Base-by-base conservation (phyloP, 2,113 vertebrate genomes). In the Meriones unguiculatus region DNA sequence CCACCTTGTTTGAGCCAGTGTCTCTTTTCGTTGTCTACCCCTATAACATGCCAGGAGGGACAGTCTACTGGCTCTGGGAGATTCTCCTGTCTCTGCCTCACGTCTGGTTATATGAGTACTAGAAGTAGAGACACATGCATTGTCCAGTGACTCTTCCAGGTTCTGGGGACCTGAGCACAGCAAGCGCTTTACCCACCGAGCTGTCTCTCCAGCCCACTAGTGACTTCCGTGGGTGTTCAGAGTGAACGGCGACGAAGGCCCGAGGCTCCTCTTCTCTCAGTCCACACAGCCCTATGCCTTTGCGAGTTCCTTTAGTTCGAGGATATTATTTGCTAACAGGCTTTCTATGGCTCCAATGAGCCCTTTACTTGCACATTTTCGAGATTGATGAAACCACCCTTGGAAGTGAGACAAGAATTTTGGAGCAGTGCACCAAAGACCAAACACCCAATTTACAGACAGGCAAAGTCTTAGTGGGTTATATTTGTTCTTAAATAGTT, bases 331-430 rank as follows among this genome's bases (percentile, higher is more conserved):
- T 96, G 57, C 70, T 87, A 75, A 52, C 25, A 14, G 77, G 80
- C 50, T 28, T 95, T 87, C 95, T 93, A 93, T 91, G 94, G 92
- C 81, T 95, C 50, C 96, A 87, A 87, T 41, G 12, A 80, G 72
- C 24, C 59, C 76, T 82, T 64, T 90, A 9, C 30, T 32, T 90
- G 57, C 57, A 10, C 57, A 22, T 89, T 90, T 97, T 92, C 73
- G 75, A 78, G 17, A 93, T 75, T 88, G 67, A n/a, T 81, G 90
- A 96, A 96, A 93, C 28, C 38, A 41, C 72, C 25, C 35, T 97
- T 89, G 38, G 50, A 95, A 91, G 7, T 35, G 75, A 90, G 90
- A 38, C 35, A 90, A 89, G 77, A 77, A 90, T 65, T 90, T 87
- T 82, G 41, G 87, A 93, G 14, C 35, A 93, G 22, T 95, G 91